Conservation (phyloP, 2,113 vertebrate genomes). For the Dasyprocta punctata region DNA sequence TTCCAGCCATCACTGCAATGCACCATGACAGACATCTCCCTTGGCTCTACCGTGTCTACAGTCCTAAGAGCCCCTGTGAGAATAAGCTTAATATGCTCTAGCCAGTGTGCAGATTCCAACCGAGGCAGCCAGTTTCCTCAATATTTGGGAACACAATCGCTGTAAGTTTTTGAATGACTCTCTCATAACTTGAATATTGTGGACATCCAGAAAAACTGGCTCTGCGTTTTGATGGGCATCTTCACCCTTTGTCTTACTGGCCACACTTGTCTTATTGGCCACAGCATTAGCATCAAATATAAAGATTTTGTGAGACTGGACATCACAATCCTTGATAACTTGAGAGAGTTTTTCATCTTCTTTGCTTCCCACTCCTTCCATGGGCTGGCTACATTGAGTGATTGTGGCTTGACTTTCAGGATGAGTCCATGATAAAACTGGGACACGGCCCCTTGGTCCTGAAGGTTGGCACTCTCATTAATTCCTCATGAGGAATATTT, state of each 20-base stretch:
- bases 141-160: constrained; percentile 95
- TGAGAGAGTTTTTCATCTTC: not conserved
- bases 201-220: constrained; percentile 96
- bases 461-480: constrained; percentile 93
- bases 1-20: constrained; percentile 98
- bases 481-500: constrained; percentile 95
- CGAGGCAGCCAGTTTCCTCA: constrained; percentile 97
- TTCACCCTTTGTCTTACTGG: no score
- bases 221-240: constrained; percentile 98
- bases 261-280: constrained; percentile 93
- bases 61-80: constrained; percentile 95
- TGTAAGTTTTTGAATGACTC: constrained; percentile 88
- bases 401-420: not conserved
- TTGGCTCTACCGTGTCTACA: constrained; percentile 96
- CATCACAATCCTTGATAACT: not conserved
- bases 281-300: not conserved
- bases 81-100: constrained; percentile 98
- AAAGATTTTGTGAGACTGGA: not conserved
- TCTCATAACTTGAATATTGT: constrained; percentile 99
- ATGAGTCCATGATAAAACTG: constrained; percentile 84
- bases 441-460: constrained; percentile 93
- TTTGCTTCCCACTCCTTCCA: not conserved
- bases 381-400: not conserved
- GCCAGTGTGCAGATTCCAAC: constrained; percentile 97
- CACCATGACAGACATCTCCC: no score